Evolutionary conservation across 2,888 invertebrate species (phyloP).

Genomic region (Hydraecia micacea): DNA sequence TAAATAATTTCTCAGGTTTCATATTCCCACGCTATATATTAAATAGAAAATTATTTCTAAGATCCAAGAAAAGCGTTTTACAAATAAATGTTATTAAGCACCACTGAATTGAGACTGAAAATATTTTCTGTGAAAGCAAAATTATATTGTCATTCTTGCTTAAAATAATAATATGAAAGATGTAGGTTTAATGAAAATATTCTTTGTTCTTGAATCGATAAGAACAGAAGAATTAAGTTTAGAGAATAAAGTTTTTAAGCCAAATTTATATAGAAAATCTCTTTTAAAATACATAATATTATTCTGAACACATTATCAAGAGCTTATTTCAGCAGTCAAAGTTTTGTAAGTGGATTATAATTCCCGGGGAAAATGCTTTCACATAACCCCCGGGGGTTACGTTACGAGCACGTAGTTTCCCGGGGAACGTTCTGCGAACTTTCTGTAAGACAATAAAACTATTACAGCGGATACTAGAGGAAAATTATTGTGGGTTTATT

Average conservation of each 20-base stretch:
- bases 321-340: slow-evolving; percentile 28
- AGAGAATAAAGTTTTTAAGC: background rate
- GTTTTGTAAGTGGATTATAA: slow-evolving; percentile 8
- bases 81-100: background rate
- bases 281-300: background rate
- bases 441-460: slow-evolving; percentile 40
- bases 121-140: background rate
- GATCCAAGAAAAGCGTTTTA: slow-evolving; percentile 18
- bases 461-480: slow-evolving; percentile 17
- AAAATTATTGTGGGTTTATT: slow-evolving; percentile 28
- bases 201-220: background rate
- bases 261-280: background rate
- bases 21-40: slow-evolving; percentile 24
- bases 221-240: background rate
- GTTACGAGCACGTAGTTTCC: slow-evolving; percentile 8
- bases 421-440: slow-evolving; percentile 28
- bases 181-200: background rate
- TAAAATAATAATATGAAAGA: slow-evolving; percentile 10
- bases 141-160: background rate
- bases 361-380: slow-evolving; percentile 17
- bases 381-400: slow-evolving; percentile 1
- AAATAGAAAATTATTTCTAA: slow-evolving; percentile 31
- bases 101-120: slow-evolving; percentile 7
- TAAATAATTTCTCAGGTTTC: slow-evolving; percentile 30
- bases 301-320: slow-evolving; percentile 5